These are phyloP conservation scores for Agrenia bidenticulata DNA, from an alignment of 2,888 invertebrate genomes.

Conservation along the genomic window DNA sequence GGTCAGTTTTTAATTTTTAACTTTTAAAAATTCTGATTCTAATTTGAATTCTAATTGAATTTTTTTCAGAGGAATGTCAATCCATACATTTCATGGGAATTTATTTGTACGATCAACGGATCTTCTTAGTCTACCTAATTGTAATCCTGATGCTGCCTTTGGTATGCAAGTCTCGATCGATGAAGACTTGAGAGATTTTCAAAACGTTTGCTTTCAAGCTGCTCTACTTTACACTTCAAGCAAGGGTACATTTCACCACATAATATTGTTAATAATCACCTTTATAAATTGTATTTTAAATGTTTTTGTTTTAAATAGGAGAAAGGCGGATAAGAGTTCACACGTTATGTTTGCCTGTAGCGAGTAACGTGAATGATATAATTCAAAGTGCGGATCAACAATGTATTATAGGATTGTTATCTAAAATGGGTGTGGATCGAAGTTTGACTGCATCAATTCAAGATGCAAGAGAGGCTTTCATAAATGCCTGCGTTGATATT, in stretches of 20 bases:
- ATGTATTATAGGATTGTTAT: constrained; percentile 84
- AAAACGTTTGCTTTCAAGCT: constrained; percentile 94
- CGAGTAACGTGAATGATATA: constrained; percentile 78
- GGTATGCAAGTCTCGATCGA: constrained; percentile 97
- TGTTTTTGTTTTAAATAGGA: constrained; percentile 57
- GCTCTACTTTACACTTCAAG: constrained; percentile 94
- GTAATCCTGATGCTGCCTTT: constrained; percentile 96
- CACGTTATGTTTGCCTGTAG: constrained; percentile 91
- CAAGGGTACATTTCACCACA: constrained; percentile 62
- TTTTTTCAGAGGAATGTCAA: constrained; percentile 73
- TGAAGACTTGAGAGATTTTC: constrained; percentile 80
- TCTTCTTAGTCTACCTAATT: constrained; percentile 90
- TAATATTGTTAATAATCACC: too few relatives aligned
- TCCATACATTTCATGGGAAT: constrained; percentile 99
- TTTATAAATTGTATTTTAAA: too few relatives aligned
- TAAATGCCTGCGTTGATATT: constrained; percentile 91
- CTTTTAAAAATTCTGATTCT: too few relatives aligned
- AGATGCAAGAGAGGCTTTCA: constrained; percentile 94
- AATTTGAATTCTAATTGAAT: not conserved
- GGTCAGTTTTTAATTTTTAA: constrained; percentile 58
- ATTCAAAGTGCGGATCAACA: constrained; percentile 89
- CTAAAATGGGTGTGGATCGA: constrained; percentile 97
- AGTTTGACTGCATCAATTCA: constrained; percentile 79
- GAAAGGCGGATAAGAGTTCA: constrained; percentile 97
- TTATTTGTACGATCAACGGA: constrained; percentile 99